Base-by-base conservation (phyloP, 2,797 vertebrate species). In the Alectoris magna region DNA sequence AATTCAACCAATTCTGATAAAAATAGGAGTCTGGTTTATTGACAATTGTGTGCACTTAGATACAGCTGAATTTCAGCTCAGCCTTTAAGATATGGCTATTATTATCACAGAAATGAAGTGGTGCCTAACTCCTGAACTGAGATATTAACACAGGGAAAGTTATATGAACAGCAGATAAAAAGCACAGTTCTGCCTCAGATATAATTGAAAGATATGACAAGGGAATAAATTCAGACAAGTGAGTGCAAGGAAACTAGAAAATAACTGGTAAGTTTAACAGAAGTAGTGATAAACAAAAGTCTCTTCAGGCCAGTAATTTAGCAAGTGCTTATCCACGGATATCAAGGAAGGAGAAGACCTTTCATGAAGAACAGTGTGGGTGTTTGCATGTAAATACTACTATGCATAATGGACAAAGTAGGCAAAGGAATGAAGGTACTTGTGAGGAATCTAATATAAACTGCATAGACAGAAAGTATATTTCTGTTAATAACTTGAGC, bases 1-100 rank as follows among this genome's bases (percentile, higher is more conserved):
- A 67, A 91, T 94, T 86, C 64, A 88, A 94, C 72, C 63, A 84
- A 76, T 85, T 92, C n/a, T 26, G 75, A 89, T 78, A 85, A 88
- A 93, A 92, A 59, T 59, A 94, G 63, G 60, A 82, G 26, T 68
- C 22, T 81, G 63, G 17, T 59, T 89, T 93, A 89, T 89, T 93
- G 88, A 81, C 43, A 89, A 38, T 86, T 90, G 63, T 41, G 67
- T 85, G 17, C 39, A 69, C 92, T 94, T 93, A 81, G 51, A 51
- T 91, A 67, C 59, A 81, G 22, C 29, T 81, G 59, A 89, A 89
- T 89, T 89, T 91, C 59, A 67, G 46, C 76, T 83, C 74, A 82
- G 26, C 18, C 46, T 91, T 91, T 85, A 78, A 90, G 49, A 43
- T 74, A 83, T 34, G 59, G n/a, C 43, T 77, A n/a, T 64, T 87